A percentile compares a stretch with the other conserved stretches of the same genome.
Evolutionary conservation across 1,140 invertebrate genomes (phyloP).

Genomic region (Zaprionus ghesquierei): DNA sequence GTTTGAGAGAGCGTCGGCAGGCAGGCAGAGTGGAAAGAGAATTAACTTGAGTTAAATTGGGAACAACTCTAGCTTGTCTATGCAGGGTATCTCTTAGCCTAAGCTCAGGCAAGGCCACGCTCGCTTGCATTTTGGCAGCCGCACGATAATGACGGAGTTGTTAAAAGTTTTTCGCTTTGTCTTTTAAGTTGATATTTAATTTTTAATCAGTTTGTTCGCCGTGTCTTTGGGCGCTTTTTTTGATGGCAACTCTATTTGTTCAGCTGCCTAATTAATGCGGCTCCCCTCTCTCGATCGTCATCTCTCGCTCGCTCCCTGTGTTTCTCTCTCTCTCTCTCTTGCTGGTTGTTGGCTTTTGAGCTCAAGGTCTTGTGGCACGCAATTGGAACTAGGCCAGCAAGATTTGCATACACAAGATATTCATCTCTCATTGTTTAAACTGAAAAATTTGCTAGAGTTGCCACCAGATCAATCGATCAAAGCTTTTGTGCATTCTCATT

Average conservation of each 20-base stretch:
- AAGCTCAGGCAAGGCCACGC: background rate
- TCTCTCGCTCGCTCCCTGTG: background rate
- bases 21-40: background rate
- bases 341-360: slow-evolving; percentile 19
- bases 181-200: slow-evolving; percentile 10
- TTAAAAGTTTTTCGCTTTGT: slow-evolving; percentile 4
- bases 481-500: background rate
- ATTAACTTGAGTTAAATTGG: background rate
- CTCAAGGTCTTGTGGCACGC: slow-evolving; percentile 46
- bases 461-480: slow-evolving; percentile 11
- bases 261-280: slow-evolving; percentile 34
- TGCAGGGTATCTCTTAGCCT: background rate
- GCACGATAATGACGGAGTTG: slow-evolving; percentile 9
- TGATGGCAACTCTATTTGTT: slow-evolving; percentile 15
- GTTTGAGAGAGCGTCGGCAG: background rate
- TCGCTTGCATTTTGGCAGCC: background rate
- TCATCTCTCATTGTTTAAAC: slow-evolving; percentile 4
- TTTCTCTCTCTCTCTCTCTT: background rate
- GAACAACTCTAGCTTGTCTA: background rate
- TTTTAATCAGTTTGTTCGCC: background rate
- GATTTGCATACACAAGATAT: slow-evolving; percentile 42
- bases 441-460: slow-evolving; percentile 8
- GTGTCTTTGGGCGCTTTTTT: background rate
- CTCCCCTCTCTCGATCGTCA: background rate
- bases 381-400: slow-evolving; percentile 30